Conservation (phyloP, 2,797 vertebrate species). For the Thaleichthys pacificus region DNA sequence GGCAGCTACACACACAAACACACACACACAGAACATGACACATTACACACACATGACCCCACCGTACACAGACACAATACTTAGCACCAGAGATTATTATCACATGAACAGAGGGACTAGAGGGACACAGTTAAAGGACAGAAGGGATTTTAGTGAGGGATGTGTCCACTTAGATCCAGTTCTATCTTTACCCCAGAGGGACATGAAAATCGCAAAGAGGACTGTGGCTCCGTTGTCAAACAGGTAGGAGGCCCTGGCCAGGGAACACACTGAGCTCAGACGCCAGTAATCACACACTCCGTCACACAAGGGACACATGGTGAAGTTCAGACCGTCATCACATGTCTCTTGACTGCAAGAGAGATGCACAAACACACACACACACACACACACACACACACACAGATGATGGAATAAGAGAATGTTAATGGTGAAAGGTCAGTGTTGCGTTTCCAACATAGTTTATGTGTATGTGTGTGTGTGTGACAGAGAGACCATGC, state of each 20-base stretch:
- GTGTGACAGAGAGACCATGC: neutral
- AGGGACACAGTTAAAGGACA: no score
- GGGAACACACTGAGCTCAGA: constrained; percentile 88
- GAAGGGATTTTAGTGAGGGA: no score
- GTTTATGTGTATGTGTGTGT: constrained; percentile 2
- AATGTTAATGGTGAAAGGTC: neutral
- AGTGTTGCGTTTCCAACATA: no score
- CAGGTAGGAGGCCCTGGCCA: constrained; percentile 88
- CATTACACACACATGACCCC: neutral
- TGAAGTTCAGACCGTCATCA: constrained; percentile 85
- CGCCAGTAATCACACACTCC: constrained; percentile 94
- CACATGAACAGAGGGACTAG: no score
- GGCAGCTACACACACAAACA: constrained; percentile 76
- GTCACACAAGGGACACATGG: constrained; percentile 98
- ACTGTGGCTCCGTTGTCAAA: constrained; percentile 97
- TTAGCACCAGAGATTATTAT: no score
- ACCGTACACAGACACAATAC: no score
- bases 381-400: constrained; percentile 9
- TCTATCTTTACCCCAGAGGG: constrained; percentile 88
- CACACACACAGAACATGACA: constrained; percentile 18
- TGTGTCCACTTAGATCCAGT: no score
- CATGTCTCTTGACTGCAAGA: constrained; percentile 90
- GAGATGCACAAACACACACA: constrained; percentile 34
- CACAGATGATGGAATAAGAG: neutral
- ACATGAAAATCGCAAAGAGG: constrained; percentile 97